Evolutionary conservation across 2,888 invertebrate species (phyloP).

Genomic region (Pegoplata infirma): DNA sequence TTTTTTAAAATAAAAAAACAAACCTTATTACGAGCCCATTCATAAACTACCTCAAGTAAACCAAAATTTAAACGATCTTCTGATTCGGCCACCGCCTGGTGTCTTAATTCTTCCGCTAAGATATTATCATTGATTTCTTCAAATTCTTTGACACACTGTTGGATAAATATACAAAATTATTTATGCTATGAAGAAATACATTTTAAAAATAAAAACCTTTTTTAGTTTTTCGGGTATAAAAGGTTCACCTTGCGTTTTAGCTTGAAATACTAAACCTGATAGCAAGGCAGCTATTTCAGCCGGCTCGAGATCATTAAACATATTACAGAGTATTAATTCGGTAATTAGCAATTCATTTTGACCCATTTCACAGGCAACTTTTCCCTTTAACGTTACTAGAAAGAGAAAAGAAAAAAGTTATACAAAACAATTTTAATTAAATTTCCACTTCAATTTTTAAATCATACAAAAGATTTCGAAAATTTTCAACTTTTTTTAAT

Average conservation of each 20-base stretch:
- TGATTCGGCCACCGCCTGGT: slow-evolving; percentile 75
- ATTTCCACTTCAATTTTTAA: background rate
- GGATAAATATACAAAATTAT: too few species aligned
- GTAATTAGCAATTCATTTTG: slow-evolving; percentile 95
- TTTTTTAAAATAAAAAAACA: background rate
- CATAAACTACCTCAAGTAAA: slow-evolving; percentile 94
- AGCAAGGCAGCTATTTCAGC: slow-evolving; percentile 96
- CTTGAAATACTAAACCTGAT: slow-evolving; percentile 95
- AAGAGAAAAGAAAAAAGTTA: too few species aligned
- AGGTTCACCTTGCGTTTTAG: slow-evolving; percentile 82
- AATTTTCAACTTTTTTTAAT: too few species aligned
- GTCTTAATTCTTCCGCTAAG: slow-evolving; percentile 81
- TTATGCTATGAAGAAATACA: slow-evolving; percentile 1
- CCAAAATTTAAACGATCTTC: slow-evolving; percentile 90
- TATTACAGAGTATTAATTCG: slow-evolving; percentile 93
- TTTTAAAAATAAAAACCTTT: slow-evolving; percentile 62
- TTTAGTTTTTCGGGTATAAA: slow-evolving; percentile 77
- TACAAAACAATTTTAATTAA: background rate
- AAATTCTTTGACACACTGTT: slow-evolving; percentile 85
- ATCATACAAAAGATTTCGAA: background rate
- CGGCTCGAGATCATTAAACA: slow-evolving; percentile 90
- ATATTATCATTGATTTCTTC: slow-evolving; percentile 84
- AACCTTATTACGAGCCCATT: slow-evolving; percentile 95
- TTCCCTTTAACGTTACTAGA: slow-evolving; percentile 87
- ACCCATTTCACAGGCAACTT: slow-evolving; percentile 92